Base-by-base conservation (phyloP, 2,888 invertebrate species). In the Aspidiotus rigidus region DNA sequence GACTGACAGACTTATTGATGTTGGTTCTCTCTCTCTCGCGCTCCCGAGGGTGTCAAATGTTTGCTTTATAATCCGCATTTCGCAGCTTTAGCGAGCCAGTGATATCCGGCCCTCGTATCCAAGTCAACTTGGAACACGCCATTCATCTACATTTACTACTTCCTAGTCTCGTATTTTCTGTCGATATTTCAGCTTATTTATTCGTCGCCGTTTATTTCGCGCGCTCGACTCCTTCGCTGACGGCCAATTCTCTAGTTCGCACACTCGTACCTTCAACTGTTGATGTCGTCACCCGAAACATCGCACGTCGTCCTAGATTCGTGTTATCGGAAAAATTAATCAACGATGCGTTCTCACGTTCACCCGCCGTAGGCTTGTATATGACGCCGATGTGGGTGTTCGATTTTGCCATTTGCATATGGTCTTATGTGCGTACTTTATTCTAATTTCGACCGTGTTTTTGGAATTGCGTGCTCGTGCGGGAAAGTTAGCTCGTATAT, bases 131-230 rank as follows among this genome's bases (percentile, higher is more conserved):
- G 49, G 67, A 42, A 16, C 67, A 40, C 56, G 28, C 67, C 67
- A 67, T 67, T 67, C 67, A 67, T 67, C 67, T 67, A 67, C 67
- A 67, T 67, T 67, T 67, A 67, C 67, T 60, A 67, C 67, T 67
- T 67, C 67, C 67, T 67, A 67, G 67, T 67, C 67, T 67, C 67
- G 67, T 67, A 67, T 67, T 67, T 67, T 67, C 67, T 67, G 60
- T 67, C 67, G 67, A 67, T 67, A 67, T 67, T 59, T 67, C 59
- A 53, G 42, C 67, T 57, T 67, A 67, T 67, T 67, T 67, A 59
- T 67, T 66, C 44, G 56, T 66, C 57, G 55, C 55, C 64, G 56
- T 7, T 49, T 54, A 56, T 49, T 49, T 49, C 49, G 49, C 49
- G 28, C 28, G 28, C 28, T 28, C 5, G 28, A 28, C 28, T 28